Evolutionary conservation across 2,797 vertebrate genomes (phyloP), one percentile per base, ranked within the genome.

Genomic region (Manis pentadactyla): DNA sequence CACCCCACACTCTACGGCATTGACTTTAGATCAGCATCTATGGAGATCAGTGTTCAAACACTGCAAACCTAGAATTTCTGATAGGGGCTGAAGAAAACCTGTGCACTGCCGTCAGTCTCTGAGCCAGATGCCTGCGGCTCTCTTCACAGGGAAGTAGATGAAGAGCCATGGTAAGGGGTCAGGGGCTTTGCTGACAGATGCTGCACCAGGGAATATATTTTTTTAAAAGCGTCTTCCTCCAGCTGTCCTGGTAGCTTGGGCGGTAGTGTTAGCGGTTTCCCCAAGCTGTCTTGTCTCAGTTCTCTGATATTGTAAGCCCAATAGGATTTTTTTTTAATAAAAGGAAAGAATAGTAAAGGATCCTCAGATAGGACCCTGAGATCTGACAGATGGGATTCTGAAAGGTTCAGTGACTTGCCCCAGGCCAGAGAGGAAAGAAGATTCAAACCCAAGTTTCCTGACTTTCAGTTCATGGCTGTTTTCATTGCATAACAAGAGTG

Each of bases 121-220:
- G 49, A 75, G 59, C n/a, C 78, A 94, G 68, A 34, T 4, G 15
- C 37, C 86, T 59, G 66, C 42, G 86, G 69, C 55, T 53, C 31
- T 71, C 39, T 51, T 79, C 73, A 69, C 69, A 51, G 87, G 95
- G 96, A 97, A 96, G 95, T 42, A 81, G 66, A 96, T 7, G 46
- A 88, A 31, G 53, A 61, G 39, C 34, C 93, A 83, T n/a, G 59
- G 85, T n/a, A 46, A 79, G 42, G 97, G 93, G 94, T 96, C 95
- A 96, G 42, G 59, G 84, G 42, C 25, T 87, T 66, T 79, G 66
- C 79, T 96, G 93, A 96, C 75, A 94, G 96, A 96, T 42, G 46
- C 46, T 94, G 55, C 42, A 49, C 10, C 39, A 59, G 37, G 46
- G 88, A 73, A 7, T 81, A 27, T 25, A 15, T 23, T 75, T 71